A percentile compares a stretch with the other conserved stretches of the same genome.
phyloP scores from a whole-genome alignment of 2,888 invertebrate genomes.

The Agrotis puta region DNA sequence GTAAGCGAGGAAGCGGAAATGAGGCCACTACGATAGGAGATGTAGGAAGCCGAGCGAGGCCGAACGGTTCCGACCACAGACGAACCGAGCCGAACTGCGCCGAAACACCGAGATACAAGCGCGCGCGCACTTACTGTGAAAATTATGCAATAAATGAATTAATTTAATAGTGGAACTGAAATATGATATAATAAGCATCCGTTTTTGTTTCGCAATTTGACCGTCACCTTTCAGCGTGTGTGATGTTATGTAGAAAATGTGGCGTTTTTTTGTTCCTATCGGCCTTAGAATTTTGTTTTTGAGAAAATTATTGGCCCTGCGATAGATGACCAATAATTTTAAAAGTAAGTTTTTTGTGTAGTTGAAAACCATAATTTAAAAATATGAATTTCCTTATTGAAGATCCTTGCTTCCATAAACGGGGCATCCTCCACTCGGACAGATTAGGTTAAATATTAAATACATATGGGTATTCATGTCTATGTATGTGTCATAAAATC shows the following conservation, averaged over 20 bases:
- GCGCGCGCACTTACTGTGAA: constrained; percentile 51
- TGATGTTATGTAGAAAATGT: constrained; percentile 32
- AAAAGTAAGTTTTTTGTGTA: not conserved
- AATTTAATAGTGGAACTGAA: constrained; percentile 62
- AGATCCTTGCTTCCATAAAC: no score
- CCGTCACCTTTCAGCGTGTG: constrained; percentile 56
- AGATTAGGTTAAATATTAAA: no score
- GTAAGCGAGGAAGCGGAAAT: constrained; percentile 79
- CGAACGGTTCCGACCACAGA: constrained; percentile 69
- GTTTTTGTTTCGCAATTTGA: constrained; percentile 55
- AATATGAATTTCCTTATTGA: not conserved
- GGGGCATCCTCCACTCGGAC: no score
- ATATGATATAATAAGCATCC: constrained; percentile 64
- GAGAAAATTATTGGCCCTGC: not conserved
- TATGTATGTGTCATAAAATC: no score
- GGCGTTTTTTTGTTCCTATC: constrained; percentile 31
- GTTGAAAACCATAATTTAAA: no score
- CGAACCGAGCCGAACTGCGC: constrained; percentile 55
- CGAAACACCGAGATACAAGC: constrained; percentile 50
- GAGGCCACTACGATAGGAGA: constrained; percentile 73
- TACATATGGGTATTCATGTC: no score
- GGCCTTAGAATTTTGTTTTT: constrained; percentile 5
- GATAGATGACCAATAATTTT: no score
- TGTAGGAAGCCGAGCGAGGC: constrained; percentile 80
- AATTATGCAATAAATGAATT: constrained; percentile 59